A percentile compares a stretch with the other conserved stretches of the same genome.
phyloP scores from a whole-genome alignment of 30 jellyfish, hydroid and myxozoan genomes.

The Hydractinia symbiolongicarpus region DNA sequence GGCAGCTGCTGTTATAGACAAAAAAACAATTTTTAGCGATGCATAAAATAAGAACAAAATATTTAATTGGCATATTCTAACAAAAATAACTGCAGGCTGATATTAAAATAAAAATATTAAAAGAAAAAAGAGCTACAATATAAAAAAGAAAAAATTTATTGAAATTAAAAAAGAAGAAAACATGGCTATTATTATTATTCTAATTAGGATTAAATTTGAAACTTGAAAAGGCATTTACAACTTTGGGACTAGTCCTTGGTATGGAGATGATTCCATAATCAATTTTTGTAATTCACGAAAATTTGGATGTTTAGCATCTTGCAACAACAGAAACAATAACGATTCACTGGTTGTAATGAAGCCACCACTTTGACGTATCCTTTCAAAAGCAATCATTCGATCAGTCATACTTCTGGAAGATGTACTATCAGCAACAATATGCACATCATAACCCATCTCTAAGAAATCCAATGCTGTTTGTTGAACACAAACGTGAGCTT shows the following conservation, averaged over 20 bases:
- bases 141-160: neutral
- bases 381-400: slow-evolving; percentile 84
- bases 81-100: no score
- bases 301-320: slow-evolving; percentile 96
- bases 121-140: neutral
- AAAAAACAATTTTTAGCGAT: no score
- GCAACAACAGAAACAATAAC: slow-evolving; percentile 70
- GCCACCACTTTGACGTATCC: slow-evolving; percentile 97
- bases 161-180: no score
- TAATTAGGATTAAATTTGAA: no score
- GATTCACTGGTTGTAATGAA: slow-evolving; percentile 97
- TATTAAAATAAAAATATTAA: no score
- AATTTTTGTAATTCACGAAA: slow-evolving; percentile 77
- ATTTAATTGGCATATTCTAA: no score
- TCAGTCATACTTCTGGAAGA: slow-evolving; percentile 89
- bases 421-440: slow-evolving; percentile 85
- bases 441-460: slow-evolving; percentile 82
- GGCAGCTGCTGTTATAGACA: no score
- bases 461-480: slow-evolving; percentile 92
- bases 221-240: slow-evolving; percentile 20
- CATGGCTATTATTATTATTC: no score
- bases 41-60: no score
- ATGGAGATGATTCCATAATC: slow-evolving; percentile 79
- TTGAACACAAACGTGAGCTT: slow-evolving; percentile 96
- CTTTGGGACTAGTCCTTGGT: slow-evolving; percentile 66